phyloP scores from a whole-genome alignment of 1,140 invertebrate species.

The Macrostomum lignano region DNA sequence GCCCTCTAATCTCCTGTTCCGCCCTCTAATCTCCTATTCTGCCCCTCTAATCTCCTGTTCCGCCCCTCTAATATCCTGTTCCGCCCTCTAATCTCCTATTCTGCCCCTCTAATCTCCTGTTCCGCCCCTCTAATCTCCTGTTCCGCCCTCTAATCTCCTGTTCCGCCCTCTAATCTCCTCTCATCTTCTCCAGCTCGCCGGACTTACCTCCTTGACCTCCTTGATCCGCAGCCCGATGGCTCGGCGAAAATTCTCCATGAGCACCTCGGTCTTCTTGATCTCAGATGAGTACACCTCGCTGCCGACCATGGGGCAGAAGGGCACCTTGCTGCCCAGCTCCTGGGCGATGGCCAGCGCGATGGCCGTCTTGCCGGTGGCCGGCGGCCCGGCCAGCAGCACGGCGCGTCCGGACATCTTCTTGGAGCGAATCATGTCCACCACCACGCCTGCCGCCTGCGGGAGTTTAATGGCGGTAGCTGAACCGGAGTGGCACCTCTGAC shows the following conservation, averaged over 20 bases:
- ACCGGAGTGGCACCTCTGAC: too few relatives aligned
- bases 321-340: constrained; percentile 85
- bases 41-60: too few relatives aligned
- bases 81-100: too few relatives aligned
- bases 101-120: too few relatives aligned
- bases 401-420: constrained; percentile 96
- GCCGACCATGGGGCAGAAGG: constrained; percentile 97
- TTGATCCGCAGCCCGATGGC: constrained; percentile 50
- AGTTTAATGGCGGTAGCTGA: not conserved
- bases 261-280: constrained; percentile 98
- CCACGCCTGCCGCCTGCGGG: constrained; percentile 63
- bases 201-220: constrained; percentile 93
- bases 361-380: constrained; percentile 92
- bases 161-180: too few relatives aligned
- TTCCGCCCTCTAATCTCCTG: too few relatives aligned
- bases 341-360: constrained; percentile 88
- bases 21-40: too few relatives aligned
- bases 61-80: too few relatives aligned
- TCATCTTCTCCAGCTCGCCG: too few relatives aligned
- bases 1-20: too few relatives aligned
- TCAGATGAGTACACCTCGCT: constrained; percentile 95
- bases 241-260: constrained; percentile 94
- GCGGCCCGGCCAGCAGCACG: constrained; percentile 71
- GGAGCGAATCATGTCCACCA: constrained; percentile 76
- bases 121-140: too few relatives aligned